Evolutionary conservation across 1,140 invertebrate species (phyloP).

Genomic region (Brachionus plicatilis): DNA sequence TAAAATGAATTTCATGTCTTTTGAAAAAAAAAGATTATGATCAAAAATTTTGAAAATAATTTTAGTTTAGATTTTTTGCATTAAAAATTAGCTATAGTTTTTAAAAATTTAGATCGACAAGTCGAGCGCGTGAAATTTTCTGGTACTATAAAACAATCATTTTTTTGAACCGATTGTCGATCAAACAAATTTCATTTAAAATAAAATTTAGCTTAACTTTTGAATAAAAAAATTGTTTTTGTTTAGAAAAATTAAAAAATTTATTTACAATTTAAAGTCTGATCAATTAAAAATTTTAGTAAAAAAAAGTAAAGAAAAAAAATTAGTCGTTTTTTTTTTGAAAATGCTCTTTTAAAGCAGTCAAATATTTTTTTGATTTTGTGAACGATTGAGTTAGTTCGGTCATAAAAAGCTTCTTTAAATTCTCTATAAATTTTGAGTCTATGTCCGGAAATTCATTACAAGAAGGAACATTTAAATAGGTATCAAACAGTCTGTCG

Average conservation of each 20-base stretch:
- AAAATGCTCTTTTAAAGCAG: conserved; percentile 13
- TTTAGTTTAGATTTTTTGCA: not conserved
- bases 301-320: not conserved
- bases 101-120: not conserved
- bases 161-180: not conserved
- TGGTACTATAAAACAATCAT: not conserved
- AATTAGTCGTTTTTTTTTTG: not conserved
- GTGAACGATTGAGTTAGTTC: not conserved
- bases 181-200: not conserved
- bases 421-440: not conserved
- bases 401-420: not conserved
- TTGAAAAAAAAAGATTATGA: not conserved
- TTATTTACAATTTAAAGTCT: no score
- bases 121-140: not conserved
- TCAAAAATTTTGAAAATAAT: not conserved
- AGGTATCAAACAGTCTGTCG: conserved; percentile 16
- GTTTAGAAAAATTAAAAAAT: not conserved
- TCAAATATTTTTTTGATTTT: conserved; percentile 30
- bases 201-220: not conserved
- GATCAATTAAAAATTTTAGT: not conserved
- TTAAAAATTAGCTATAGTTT: not conserved
- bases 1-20: not conserved
- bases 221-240: not conserved
- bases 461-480: conserved; percentile 37
- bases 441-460: conserved; percentile 23